Percentiles rank a stretch among this genome's conserved stretches.
phyloP scores from a whole-genome alignment of 2,888 invertebrate genomes.

The Nudaria mundana region DNA sequence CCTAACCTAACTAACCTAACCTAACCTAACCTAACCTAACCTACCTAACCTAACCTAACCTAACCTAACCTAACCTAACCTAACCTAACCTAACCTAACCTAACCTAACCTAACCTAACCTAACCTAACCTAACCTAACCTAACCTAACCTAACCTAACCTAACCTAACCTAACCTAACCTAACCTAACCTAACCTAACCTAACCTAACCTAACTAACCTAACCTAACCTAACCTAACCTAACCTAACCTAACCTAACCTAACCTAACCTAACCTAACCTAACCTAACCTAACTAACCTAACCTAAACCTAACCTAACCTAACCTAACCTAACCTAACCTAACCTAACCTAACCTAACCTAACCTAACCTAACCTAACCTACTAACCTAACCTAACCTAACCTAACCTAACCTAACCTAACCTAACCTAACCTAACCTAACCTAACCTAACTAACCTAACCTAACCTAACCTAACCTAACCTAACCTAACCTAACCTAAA shows the following conservation, averaged over 20 bases:
- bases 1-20: conserved; percentile 13
- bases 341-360: neutral
- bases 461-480: conserved; percentile 10
- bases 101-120: conserved; percentile 12
- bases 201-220: conserved; percentile 9
- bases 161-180: conserved; percentile 18
- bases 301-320: conserved; percentile 21
- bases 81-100: neutral
- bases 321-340: conserved; percentile 18
- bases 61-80: conserved; percentile 8
- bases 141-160: conserved; percentile 20
- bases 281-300: conserved; percentile 12
- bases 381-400: too few relatives aligned
- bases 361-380: too few relatives aligned
- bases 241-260: conserved; percentile 3
- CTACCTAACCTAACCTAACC: conserved; percentile 9
- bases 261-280: conserved; percentile 21
- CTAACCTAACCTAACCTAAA: conserved; percentile 9
- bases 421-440: conserved; percentile 16
- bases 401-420: too few relatives aligned
- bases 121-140: conserved; percentile 18
- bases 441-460: conserved; percentile 13
- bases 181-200: conserved; percentile 18
- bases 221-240: conserved; percentile 10
- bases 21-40: conserved; percentile 5